phyloP scores from a whole-genome alignment of 2,888 invertebrate species.

The Patella depressa region DNA sequence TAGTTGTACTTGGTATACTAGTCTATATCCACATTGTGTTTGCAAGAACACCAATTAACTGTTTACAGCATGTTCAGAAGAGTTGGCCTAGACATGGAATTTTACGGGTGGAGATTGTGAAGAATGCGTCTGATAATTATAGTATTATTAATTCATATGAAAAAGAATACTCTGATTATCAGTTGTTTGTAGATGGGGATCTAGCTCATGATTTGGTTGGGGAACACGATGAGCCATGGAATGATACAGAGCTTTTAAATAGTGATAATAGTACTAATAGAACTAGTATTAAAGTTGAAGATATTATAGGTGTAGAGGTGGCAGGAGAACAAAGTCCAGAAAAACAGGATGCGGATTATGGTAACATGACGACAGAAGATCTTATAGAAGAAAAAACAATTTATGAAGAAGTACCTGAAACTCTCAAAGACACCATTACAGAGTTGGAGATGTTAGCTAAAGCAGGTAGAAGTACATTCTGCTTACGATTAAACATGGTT shows the following conservation, averaged over 20 bases:
- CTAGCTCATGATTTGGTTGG: neutral
- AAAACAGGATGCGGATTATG: constrained; percentile 13
- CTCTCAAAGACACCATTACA: constrained; percentile 68
- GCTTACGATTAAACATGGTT: too few relatives aligned
- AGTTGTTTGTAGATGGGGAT: constrained; percentile 10
- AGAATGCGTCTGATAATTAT: constrained; percentile 77
- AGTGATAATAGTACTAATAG: constrained; percentile 5
- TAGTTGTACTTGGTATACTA: constrained; percentile 88
- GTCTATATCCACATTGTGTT: constrained; percentile 96
- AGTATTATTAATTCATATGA: constrained; percentile 87
- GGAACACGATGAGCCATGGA: neutral
- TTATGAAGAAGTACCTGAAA: constrained; percentile 15
- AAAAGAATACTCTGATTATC: constrained; percentile 75
- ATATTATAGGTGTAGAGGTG: constrained; percentile 13
- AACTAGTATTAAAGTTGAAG: constrained; percentile 8
- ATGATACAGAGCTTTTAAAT: constrained; percentile 8
- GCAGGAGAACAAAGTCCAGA: constrained; percentile 8
- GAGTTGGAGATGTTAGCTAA: constrained; percentile 77
- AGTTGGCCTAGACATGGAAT: constrained; percentile 97
- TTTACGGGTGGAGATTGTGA: constrained; percentile 86
- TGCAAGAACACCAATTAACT: constrained; percentile 92
- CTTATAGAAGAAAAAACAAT: neutral
- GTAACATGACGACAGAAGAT: constrained; percentile 13
- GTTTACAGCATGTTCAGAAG: constrained; percentile 85
- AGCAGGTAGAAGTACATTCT: constrained; percentile 73